Evolutionary conservation across 2,888 invertebrate species (phyloP).

Genomic region (Drosophila mimica): DNA sequence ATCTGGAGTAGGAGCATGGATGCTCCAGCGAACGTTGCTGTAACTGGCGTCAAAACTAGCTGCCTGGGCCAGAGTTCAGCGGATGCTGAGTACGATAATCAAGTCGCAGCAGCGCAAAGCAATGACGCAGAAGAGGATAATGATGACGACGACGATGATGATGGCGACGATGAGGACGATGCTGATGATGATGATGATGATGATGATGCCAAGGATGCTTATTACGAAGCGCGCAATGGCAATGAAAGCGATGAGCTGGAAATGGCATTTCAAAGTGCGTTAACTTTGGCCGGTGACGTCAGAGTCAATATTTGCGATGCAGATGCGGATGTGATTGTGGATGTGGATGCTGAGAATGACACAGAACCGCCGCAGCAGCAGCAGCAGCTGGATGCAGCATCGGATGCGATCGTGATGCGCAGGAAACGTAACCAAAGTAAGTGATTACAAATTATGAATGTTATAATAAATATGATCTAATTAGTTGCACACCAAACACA

Average conservation of each 20-base stretch:
- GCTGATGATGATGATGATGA: conserved; percentile 53
- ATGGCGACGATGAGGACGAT: conserved; percentile 40
- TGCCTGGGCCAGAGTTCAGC: conserved; percentile 34
- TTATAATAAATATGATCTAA: background rate
- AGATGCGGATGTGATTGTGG: conserved; percentile 17
- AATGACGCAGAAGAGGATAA: conserved; percentile 62
- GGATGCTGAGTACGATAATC: conserved; percentile 51
- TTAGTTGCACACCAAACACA: background rate
- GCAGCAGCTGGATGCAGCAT: conserved; percentile 2
- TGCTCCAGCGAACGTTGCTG: conserved; percentile 45
- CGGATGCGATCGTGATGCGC: conserved; percentile 22
- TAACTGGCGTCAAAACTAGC: conserved; percentile 33
- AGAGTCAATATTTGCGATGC: conserved; percentile 59
- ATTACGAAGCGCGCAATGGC: conserved; percentile 76
- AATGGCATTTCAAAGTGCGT: conserved; percentile 69
- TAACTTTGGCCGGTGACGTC: conserved; percentile 73
- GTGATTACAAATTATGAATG: conserved; percentile 17
- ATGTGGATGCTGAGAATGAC: conserved; percentile 4
- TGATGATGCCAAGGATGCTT: conserved; percentile 74
- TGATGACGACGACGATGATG: conserved; percentile 60
- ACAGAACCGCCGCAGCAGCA: conserved; percentile 12
- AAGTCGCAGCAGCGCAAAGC: conserved; percentile 33
- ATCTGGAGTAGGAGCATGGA: conserved; percentile 52
- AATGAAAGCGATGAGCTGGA: conserved; percentile 79
- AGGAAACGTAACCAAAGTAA: conserved; percentile 63